phyloP scores from a whole-genome alignment of 2,797 vertebrate genomes.

The Hipposideros larvatus region DNA sequence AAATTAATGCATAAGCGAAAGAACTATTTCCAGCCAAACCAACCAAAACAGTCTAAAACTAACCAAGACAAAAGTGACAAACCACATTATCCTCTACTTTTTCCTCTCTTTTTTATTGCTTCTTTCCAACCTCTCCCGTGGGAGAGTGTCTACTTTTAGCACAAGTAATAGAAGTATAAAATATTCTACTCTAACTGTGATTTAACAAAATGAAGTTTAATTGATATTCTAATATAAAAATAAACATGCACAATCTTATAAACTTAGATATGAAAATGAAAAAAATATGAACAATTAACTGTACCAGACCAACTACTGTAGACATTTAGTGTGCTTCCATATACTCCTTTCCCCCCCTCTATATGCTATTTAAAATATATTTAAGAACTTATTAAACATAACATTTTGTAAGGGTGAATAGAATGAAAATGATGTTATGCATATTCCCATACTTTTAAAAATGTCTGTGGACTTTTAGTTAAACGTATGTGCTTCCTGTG shows the following conservation, averaged over 20 bases:
- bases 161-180: not conserved
- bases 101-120: not conserved
- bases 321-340: not conserved
- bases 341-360: not conserved
- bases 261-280: not conserved
- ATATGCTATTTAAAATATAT: not conserved
- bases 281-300: not conserved
- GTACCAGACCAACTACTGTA: not conserved
- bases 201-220: not conserved
- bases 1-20: not conserved
- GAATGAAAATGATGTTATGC: not conserved
- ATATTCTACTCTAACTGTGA: not conserved
- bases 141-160: not conserved
- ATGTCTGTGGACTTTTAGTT: not conserved
- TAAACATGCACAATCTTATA: not conserved
- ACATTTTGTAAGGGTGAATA: not conserved
- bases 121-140: not conserved
- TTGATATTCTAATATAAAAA: not conserved
- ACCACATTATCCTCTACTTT: not conserved
- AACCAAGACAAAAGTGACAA: not conserved
- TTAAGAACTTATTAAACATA: not conserved
- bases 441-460: not conserved
- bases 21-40: not conserved
- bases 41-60: not conserved
- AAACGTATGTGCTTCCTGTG: not conserved